A percentile compares a stretch with the other conserved stretches of the same genome.
Evolutionary conservation across 1,140 invertebrate genomes (phyloP).

Genomic region (Monomorium pharaonis): DNA sequence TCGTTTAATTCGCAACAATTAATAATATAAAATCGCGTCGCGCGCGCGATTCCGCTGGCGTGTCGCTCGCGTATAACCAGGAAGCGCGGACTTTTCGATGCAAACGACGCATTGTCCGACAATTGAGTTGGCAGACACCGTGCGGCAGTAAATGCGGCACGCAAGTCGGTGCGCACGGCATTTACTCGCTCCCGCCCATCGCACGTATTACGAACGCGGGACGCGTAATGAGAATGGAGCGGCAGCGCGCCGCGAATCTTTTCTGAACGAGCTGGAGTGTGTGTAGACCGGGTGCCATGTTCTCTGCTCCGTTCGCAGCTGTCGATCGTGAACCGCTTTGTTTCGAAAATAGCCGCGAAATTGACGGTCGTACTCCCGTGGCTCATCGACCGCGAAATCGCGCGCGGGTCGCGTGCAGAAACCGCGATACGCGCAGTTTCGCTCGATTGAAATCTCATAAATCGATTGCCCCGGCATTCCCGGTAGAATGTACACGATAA

Average conservation of each 20-base stretch:
- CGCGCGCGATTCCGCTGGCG: background rate
- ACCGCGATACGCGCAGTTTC: conserved; percentile 57
- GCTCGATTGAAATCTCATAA: conserved; percentile 11
- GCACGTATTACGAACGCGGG: conserved; percentile 12
- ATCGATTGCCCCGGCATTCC: background rate
- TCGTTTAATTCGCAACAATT: conserved; percentile 58
- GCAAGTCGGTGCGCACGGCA: conserved; percentile 29
- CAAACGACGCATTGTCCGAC: conserved; percentile 48
- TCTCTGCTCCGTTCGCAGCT: conserved; percentile 11
- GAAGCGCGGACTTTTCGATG: conserved; percentile 32
- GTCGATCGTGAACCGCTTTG: conserved; percentile 43
- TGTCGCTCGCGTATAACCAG: background rate
- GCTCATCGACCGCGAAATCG: conserved; percentile 8
- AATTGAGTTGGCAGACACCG: conserved; percentile 62
- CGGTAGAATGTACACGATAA: background rate
- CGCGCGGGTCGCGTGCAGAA: background rate
- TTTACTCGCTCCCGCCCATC: conserved; percentile 22
- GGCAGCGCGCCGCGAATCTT: conserved; percentile 21
- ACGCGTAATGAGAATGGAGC: conserved; percentile 51
- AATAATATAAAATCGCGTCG: conserved; percentile 53
- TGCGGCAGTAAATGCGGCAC: background rate
- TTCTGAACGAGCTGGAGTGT: background rate
- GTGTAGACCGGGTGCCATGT: background rate
- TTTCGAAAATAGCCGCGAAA: conserved; percentile 49
- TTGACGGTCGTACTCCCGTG: conserved; percentile 29